Evolutionary conservation across 2,113 vertebrate genomes (phyloP).

Genomic region (Macquaria ambigua): DNA sequence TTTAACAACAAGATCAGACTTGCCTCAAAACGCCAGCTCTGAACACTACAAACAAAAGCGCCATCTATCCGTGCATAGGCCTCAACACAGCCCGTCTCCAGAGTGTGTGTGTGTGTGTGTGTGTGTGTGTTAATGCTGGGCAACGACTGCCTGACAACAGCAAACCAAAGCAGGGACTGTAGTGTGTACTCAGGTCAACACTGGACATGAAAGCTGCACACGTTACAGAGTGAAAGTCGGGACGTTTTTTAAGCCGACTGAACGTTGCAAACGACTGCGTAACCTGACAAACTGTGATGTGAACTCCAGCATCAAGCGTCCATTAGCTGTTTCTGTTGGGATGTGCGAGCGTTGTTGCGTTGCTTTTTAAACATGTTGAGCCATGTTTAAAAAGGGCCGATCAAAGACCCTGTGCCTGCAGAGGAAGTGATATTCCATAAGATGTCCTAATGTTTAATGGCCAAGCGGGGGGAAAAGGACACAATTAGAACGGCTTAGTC

Average conservation of each 20-base stretch:
- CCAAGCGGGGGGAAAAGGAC: conserved; percentile 24
- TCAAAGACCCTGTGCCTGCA: conserved; percentile 13
- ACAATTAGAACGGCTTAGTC: conserved; percentile 34
- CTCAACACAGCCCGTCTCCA: conserved; percentile 59
- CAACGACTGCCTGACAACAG: conserved; percentile 36
- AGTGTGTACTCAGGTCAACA: conserved; percentile 26
- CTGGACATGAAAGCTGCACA: conserved; percentile 27
- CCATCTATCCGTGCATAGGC: conserved; percentile 56
- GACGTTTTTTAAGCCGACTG: background rate
- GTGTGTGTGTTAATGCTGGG: conserved; percentile 22
- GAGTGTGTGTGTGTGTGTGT: conserved; percentile 8
- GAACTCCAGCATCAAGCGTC: background rate
- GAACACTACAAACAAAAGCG: conserved; percentile 60
- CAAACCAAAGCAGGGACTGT: conserved; percentile 48
- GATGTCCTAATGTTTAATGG: conserved; percentile 35
- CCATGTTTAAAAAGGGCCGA: background rate
- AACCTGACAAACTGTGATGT: background rate
- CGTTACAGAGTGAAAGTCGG: background rate
- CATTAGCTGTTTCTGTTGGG: background rate
- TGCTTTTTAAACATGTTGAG: background rate
- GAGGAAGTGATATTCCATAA: conserved; percentile 11
- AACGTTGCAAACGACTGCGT: background rate
- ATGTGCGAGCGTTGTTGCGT: background rate
- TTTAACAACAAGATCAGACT: conserved; percentile 51
- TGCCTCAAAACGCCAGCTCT: conserved; percentile 58